Evolutionary conservation across 2,888 invertebrate genomes (phyloP), one percentile per base, ranked within the genome.

Genomic region (Scrobipalpa costella): DNA sequence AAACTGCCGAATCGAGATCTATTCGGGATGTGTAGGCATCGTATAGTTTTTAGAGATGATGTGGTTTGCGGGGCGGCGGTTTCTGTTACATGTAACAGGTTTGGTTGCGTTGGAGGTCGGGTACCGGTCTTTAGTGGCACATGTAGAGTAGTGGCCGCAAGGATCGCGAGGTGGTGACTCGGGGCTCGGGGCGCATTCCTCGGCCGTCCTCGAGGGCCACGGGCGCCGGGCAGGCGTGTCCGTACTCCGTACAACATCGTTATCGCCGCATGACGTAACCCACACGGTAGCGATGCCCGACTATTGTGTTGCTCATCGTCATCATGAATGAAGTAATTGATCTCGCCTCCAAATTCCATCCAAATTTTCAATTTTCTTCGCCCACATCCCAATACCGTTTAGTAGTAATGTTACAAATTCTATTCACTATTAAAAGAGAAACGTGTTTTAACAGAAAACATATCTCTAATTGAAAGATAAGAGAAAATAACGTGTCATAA

Each of bases 211-310:
- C 86, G 84, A 86, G 87, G 83, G 80, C 76, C 80, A 74, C 79
- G 79, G 86, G 84, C 88, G 86, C 86, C 86, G 79, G 78, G 77
- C 81, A 88, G 89, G 90, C 90, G 90, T 89, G 89, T 88, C 90
- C 83, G 76, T 78, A 44, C 44, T 44, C 33, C 55, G 27, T 34
- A 81, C 75, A 78, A 73, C 68, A 80, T 69, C 81, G 85, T 84
- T 88, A 88, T 87, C 87, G 81, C 73, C 76, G 80, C 76, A 88
- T 90, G 90, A 90, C 90, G 90, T 90, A 90, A 90, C 82, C 75
- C 77, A 69, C 71, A 71, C 74, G 71, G 72, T 69, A 74, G 72
- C 71, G 70, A 72, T 70, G 68, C 68, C 75, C 69, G 67, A 57
- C 63, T 72, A 66, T 72, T 74, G 69, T 73, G 69, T 74, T 76